Conservation (phyloP, 2,888 invertebrate genomes). For the Philhelius pedissequus region DNA sequence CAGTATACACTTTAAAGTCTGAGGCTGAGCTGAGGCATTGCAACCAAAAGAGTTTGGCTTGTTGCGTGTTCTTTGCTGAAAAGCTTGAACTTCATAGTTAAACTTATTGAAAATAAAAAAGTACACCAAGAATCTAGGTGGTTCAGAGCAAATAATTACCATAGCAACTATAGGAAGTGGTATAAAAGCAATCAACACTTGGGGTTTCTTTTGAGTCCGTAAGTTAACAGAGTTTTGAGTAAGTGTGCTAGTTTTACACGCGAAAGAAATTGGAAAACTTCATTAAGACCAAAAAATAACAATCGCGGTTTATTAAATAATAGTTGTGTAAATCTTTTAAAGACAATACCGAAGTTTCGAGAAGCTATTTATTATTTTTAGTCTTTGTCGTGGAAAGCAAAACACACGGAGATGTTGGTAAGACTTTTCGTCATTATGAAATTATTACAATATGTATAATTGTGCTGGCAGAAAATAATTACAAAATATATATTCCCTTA, state of each 20-base stretch:
- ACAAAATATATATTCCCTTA: neutral
- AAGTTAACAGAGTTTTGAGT: constrained; percentile 79
- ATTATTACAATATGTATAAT: neutral
- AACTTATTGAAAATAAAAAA: constrained; percentile 14
- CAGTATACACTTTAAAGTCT: constrained; percentile 2
- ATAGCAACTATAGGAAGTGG: constrained; percentile 71
- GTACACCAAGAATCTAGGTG: constrained; percentile 18
- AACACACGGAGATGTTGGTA: constrained; percentile 44
- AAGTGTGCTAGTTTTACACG: constrained; percentile 73
- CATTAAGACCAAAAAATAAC: constrained; percentile 27
- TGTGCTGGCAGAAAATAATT: neutral
- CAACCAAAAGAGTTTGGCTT: constrained; percentile 36
- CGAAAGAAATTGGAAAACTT: constrained; percentile 60
- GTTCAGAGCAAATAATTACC: constrained; percentile 46
- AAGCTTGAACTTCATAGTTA: constrained; percentile 50
- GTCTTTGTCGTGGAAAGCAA: neutral
- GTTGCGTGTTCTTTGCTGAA: constrained; percentile 52
- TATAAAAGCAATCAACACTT: constrained; percentile 78
- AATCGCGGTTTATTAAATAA: constrained; percentile 16
- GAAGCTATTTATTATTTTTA: neutral
- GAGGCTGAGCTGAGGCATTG: neutral
- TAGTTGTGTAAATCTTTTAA: constrained; percentile 10
- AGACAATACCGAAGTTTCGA: neutral
- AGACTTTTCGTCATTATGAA: constrained; percentile 11
- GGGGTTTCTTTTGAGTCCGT: constrained; percentile 78